Conservation (phyloP, 2,113 vertebrate species). For the Bambusicola thoracicus region DNA sequence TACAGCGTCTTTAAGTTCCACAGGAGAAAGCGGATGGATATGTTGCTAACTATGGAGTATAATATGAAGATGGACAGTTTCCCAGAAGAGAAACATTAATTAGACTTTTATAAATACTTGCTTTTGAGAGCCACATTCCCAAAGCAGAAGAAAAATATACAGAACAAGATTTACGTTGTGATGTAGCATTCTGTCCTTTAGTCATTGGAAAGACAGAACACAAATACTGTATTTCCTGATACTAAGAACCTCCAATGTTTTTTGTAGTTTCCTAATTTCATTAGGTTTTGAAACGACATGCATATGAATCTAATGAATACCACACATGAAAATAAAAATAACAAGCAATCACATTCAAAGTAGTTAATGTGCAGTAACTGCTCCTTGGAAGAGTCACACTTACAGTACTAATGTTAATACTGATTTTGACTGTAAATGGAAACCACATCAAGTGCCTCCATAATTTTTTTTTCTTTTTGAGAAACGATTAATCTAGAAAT, state of each 20-base stretch:
- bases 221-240: neutral
- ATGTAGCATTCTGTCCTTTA: neutral
- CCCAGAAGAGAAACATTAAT: neutral
- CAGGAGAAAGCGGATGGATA: neutral
- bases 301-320: neutral
- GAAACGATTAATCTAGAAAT: neutral
- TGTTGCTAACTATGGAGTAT: neutral
- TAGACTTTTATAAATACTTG: neutral
- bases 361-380: neutral
- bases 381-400: neutral
- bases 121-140: neutral
- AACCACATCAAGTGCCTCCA: neutral
- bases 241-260: neutral
- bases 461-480: neutral
- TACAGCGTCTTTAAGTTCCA: neutral
- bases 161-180: neutral
- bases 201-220: neutral
- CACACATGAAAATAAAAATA: neutral
- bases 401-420: neutral
- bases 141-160: fast-evolving
- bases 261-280: neutral
- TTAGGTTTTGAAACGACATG: neutral
- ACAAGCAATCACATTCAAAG: neutral
- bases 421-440: neutral
- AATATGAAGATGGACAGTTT: neutral